Conservation (phyloP, 2,888 invertebrate species). For the Aproaerema taeniolella region DNA sequence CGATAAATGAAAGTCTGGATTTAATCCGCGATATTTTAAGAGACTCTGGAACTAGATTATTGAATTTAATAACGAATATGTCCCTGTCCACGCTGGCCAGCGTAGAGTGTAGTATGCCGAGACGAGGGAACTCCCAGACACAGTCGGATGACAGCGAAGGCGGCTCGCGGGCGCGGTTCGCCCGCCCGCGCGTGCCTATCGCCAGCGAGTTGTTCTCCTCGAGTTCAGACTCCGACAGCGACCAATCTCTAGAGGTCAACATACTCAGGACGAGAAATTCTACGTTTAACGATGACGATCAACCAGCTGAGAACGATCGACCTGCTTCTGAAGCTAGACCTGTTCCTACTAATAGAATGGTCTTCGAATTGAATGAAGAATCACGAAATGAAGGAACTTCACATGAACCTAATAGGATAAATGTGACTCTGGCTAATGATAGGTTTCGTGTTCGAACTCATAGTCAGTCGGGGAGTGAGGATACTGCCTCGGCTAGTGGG, state of each 20-base stretch:
- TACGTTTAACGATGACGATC: slow-evolving; percentile 42
- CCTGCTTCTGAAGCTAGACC: slow-evolving; percentile 15
- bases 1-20: slow-evolving; percentile 66
- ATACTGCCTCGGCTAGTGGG: slow-evolving; percentile 21
- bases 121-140: slow-evolving; percentile 33
- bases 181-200: slow-evolving; percentile 19
- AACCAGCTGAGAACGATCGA: slow-evolving; percentile 13
- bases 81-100: slow-evolving; percentile 56
- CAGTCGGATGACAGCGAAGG: slow-evolving; percentile 45
- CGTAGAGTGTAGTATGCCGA: slow-evolving; percentile 40
- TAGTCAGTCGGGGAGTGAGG: slow-evolving; percentile 26
- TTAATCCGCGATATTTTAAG: slow-evolving; percentile 65
- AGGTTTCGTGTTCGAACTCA: slow-evolving; percentile 58
- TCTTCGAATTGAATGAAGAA: slow-evolving; percentile 44
- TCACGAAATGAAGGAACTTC: slow-evolving; percentile 24
- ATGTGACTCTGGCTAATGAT: slow-evolving; percentile 40
- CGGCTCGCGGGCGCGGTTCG: slow-evolving; percentile 22
- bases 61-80: slow-evolving; percentile 68
- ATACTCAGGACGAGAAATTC: slow-evolving; percentile 59
- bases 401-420: slow-evolving; percentile 34
- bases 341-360: slow-evolving; percentile 44
- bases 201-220: slow-evolving; percentile 43
- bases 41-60: slow-evolving; percentile 63
- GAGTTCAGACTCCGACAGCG: slow-evolving; percentile 63
- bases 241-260: slow-evolving; percentile 58